phyloP scores from a whole-genome alignment of 2,113 vertebrate species.

The Mirounga angustirostris region DNA sequence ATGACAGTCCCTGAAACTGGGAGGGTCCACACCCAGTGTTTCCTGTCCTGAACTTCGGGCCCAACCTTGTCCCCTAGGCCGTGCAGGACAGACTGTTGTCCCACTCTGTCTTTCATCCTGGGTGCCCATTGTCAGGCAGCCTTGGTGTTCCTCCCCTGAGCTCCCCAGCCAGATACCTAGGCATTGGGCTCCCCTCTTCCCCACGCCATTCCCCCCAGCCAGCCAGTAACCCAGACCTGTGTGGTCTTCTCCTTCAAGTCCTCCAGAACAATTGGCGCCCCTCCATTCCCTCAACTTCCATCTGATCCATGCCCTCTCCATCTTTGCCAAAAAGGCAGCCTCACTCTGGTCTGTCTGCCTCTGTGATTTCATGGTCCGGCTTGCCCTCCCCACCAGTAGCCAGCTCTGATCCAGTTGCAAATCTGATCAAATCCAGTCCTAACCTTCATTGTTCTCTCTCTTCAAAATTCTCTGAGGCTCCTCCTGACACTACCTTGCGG shows the following conservation, averaged over 20 bases:
- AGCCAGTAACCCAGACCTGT: background rate
- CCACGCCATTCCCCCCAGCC: background rate
- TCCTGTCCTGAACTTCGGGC: background rate
- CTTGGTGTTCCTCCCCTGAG: background rate
- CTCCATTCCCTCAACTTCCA: background rate
- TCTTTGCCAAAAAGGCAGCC: background rate
- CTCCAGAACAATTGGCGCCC: background rate
- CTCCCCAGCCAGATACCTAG: background rate
- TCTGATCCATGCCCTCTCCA: background rate
- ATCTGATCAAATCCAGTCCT: background rate
- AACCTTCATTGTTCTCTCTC: background rate
- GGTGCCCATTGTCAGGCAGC: background rate
- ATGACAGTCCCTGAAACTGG: background rate
- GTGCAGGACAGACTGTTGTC: background rate
- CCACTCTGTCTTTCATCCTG: background rate
- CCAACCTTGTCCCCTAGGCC: background rate
- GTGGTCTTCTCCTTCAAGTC: background rate
- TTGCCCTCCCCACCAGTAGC: background rate
- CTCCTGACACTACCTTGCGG: background rate
- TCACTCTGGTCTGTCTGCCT: background rate
- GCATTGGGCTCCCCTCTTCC: background rate
- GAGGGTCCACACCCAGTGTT: background rate
- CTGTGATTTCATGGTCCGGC: background rate
- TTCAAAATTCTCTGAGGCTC: background rate
- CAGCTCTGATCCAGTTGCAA: background rate